A percentile compares a stretch with the other conserved stretches of the same genome.
Evolutionary conservation across 1,140 invertebrate genomes (phyloP).

Genomic region (Drosophila neocordata): DNA sequence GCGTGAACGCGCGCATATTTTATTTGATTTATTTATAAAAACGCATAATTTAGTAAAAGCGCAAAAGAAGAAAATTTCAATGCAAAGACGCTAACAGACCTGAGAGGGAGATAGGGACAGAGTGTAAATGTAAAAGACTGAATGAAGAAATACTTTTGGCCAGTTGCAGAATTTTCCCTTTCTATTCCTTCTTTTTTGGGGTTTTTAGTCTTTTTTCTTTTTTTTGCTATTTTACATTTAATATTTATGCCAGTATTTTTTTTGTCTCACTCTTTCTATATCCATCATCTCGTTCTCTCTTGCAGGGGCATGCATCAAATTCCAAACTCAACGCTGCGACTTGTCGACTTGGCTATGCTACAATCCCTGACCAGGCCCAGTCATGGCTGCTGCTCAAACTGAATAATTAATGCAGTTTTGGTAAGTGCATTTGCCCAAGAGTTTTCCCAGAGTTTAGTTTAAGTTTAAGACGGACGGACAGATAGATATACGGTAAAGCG

Average conservation of each 20-base stretch:
- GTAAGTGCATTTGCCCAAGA: constrained; percentile 76
- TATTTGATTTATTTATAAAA: constrained; percentile 76
- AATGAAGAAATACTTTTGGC: constrained; percentile 36
- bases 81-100: constrained; percentile 10
- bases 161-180: constrained; percentile 58
- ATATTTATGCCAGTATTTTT: constrained; percentile 67
- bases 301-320: constrained; percentile 57
- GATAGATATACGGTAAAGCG: neutral
- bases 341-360: constrained; percentile 68
- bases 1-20: constrained; percentile 77
- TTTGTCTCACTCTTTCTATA: constrained; percentile 21
- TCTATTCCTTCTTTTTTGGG: neutral
- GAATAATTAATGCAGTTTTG: constrained; percentile 80
- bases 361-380: constrained; percentile 65
- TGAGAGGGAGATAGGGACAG: neutral
- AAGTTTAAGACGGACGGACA: neutral
- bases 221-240: constrained; percentile 75
- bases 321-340: constrained; percentile 67
- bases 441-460: constrained; percentile 27
- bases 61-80: constrained; percentile 26
- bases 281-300: constrained; percentile 51
- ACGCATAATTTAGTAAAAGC: constrained; percentile 67
- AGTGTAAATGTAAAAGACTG: neutral
- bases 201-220: neutral
- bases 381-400: constrained; percentile 55